A percentile compares a stretch with the other conserved stretches of the same genome.
These are phyloP conservation scores for Goniozus legneri DNA, from an alignment of 1,140 invertebrate genomes.

Conservation along the genomic window DNA sequence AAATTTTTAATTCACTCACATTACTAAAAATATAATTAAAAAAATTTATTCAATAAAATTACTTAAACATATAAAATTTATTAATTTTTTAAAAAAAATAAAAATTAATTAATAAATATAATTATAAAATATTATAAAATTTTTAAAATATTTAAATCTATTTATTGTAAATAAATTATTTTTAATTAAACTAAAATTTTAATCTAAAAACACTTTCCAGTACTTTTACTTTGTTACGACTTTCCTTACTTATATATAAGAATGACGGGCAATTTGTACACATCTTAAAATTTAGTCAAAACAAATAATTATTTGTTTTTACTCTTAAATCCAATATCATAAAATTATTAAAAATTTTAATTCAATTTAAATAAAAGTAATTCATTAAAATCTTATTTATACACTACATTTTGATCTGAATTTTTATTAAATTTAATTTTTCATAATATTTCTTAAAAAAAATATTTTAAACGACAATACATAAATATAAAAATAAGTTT, in stretches of 20 bases:
- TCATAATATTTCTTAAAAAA: constrained; percentile 48
- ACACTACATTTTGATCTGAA: constrained; percentile 61
- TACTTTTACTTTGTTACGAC: constrained; percentile 72
- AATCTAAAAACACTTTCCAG: constrained; percentile 64
- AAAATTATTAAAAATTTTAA: constrained; percentile 37
- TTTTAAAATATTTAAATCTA: constrained; percentile 34
- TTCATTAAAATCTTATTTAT: constrained; percentile 54
- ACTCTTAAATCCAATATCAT: constrained; percentile 58
- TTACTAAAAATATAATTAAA: constrained; percentile 21
- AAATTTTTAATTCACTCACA: constrained; percentile 22
- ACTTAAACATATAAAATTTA: too few species aligned
- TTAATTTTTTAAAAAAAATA: constrained; percentile 39
- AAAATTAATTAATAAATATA: too few species aligned
- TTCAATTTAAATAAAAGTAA: constrained; percentile 47
- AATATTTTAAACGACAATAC: constrained; percentile 30
- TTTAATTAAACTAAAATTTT: constrained; percentile 56
- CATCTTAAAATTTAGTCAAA: constrained; percentile 51
- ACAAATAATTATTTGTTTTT: constrained; percentile 46
- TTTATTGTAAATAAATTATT: constrained; percentile 46
- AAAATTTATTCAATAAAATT: constrained; percentile 52
- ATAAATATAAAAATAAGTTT: constrained; percentile 25
- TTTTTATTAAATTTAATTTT: constrained; percentile 45
- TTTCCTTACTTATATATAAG: constrained; percentile 60
- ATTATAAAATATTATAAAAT: constrained; percentile 48
- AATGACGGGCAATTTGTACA: constrained; percentile 69